Evolutionary conservation across 2,113 vertebrate species (phyloP).

Genomic region (Mustelus asterias): DNA sequence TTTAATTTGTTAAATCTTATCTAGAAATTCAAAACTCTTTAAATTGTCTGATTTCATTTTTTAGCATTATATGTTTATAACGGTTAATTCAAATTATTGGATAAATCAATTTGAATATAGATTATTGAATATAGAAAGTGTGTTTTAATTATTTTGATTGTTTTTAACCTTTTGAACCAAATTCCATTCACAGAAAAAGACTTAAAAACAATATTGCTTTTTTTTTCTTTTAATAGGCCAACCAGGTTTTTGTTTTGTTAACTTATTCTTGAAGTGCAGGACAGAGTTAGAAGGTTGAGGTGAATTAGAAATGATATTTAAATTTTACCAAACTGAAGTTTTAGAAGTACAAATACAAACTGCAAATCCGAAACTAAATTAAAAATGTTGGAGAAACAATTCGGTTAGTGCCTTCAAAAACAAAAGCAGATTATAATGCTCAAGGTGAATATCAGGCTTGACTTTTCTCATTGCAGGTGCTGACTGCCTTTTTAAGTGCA

Average conservation of each 20-base stretch:
- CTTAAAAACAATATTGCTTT: background rate
- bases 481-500: background rate
- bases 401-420: background rate
- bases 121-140: background rate
- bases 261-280: background rate
- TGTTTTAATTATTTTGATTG: background rate
- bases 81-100: background rate
- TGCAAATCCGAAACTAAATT: background rate
- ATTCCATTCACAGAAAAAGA: background rate
- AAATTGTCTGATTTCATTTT: background rate
- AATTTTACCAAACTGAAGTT: background rate
- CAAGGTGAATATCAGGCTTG: background rate
- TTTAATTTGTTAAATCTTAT: background rate
- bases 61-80: background rate
- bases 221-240: background rate
- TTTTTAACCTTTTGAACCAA: background rate
- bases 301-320: background rate
- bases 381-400: background rate
- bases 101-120: background rate
- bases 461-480: background rate
- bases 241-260: background rate
- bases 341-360: background rate
- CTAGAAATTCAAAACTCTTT: background rate
- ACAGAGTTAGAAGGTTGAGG: background rate
- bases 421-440: background rate